These are phyloP conservation scores for Rachycentron canadum DNA, from an alignment of 2,797 vertebrate species.

Conservation along the genomic window DNA sequence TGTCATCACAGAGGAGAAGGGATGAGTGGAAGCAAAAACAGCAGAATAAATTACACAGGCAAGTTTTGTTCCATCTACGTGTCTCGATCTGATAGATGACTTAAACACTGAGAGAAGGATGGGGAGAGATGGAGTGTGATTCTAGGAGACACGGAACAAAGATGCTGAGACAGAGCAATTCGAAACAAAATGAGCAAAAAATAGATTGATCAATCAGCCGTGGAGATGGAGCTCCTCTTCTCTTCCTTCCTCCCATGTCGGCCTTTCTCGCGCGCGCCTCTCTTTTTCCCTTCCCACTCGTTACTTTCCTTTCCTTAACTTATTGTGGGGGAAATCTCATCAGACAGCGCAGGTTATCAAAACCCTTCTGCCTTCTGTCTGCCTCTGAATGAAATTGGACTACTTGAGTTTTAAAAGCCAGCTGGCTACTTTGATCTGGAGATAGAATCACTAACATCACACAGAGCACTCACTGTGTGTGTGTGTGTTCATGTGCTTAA, in stretches of 20 bases:
- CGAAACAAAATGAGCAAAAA: slow-evolving; percentile 23
- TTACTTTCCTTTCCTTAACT: background rate
- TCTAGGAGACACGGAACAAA: slow-evolving; percentile 9
- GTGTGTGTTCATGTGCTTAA: slow-evolving; percentile 8
- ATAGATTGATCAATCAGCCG: slow-evolving; percentile 27
- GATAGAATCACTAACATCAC: slow-evolving; percentile 29
- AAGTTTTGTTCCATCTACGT: slow-evolving; percentile 42
- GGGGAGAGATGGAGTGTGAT: slow-evolving; percentile 25
- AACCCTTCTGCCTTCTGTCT: slow-evolving; percentile 24
- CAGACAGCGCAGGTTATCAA: slow-evolving; percentile 41
- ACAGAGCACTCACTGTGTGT: background rate
- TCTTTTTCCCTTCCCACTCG: background rate
- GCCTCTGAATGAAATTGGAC: slow-evolving; percentile 47
- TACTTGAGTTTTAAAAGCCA: slow-evolving; percentile 53
- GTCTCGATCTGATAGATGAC: slow-evolving; percentile 52
- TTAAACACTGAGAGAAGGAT: background rate
- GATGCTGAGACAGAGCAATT: slow-evolving; percentile 13
- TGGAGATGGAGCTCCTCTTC: slow-evolving; percentile 10
- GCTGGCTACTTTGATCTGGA: slow-evolving; percentile 48
- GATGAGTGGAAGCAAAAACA: slow-evolving; percentile 37
- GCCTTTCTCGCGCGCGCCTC: background rate
- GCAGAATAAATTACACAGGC: slow-evolving; percentile 51
- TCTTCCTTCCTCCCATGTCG: background rate
- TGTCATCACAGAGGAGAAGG: slow-evolving; percentile 29
- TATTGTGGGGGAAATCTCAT: slow-evolving; percentile 40